Conservation (phyloP, 2,888 invertebrate genomes). For the Encarsia formosa region DNA sequence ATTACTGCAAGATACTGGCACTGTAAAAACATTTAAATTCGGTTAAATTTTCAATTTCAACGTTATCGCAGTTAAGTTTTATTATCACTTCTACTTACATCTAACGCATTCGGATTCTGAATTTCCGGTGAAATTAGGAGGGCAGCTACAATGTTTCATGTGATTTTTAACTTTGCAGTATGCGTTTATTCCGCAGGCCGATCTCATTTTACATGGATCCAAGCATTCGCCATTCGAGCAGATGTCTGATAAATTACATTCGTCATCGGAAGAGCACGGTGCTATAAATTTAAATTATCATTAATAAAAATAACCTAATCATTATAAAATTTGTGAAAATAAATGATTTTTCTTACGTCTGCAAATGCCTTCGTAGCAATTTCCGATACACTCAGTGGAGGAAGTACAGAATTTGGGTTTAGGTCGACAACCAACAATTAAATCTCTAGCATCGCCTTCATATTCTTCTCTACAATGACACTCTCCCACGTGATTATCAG, state of each 20-base stretch:
- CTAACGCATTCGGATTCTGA: constrained; percentile 79
- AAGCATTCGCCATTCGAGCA: constrained; percentile 79
- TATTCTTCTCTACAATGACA: constrained; percentile 78
- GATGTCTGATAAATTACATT: constrained; percentile 74
- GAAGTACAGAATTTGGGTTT: constrained; percentile 68
- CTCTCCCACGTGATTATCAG: constrained; percentile 69
- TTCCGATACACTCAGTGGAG: constrained; percentile 70
- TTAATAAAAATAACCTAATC: constrained; percentile 7
- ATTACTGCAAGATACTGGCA: constrained; percentile 71
- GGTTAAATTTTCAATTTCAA: constrained; percentile 3
- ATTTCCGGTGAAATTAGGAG: constrained; percentile 81
- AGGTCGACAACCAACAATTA: constrained; percentile 69
- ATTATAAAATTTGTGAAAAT: constrained; percentile 10
- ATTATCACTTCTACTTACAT: constrained; percentile 56
- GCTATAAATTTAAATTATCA: constrained; percentile 51
- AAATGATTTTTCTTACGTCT: constrained; percentile 62
- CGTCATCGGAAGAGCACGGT: constrained; percentile 72
- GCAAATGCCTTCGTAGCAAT: constrained; percentile 76
- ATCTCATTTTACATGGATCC: constrained; percentile 71
- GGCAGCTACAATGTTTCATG: constrained; percentile 76
- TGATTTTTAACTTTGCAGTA: constrained; percentile 70
- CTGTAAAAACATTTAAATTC: constrained; percentile 55
- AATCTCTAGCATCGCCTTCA: constrained; percentile 70
- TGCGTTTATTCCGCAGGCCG: constrained; percentile 81
- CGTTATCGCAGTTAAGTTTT: constrained; percentile 1